Evolutionary conservation across 2,113 vertebrate species (phyloP), one percentile per base, ranked within the genome.

Genomic region (Anhinga rufa): DNA sequence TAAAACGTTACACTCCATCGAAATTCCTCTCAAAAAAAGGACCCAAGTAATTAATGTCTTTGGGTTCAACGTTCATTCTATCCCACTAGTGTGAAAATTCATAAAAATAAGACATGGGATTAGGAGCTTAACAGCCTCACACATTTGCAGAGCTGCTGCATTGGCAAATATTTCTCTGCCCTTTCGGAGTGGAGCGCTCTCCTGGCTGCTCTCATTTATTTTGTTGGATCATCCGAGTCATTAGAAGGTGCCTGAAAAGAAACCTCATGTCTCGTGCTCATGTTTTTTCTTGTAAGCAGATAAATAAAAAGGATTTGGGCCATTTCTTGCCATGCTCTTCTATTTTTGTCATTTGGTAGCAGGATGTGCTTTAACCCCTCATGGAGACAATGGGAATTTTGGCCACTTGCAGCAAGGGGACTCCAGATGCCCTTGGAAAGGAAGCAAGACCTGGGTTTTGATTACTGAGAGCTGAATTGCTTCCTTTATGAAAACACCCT

Each of bases 1-100:
- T 96, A 92, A 90, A 97, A 96, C 15, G 80, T 95, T 95, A 95
- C 92, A 97, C 93, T 94, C 92, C 86, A 82, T 95, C 55, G 92
- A 97, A 97, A 96, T 91, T 97, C 96, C 93, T 96, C 88, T 92
- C 87, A 70, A 91, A 95, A 95, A 97, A 97, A 64, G 82, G 88
- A 70, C 92, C 87, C 0, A 5, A 89, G 87, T 94, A 95, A 95
- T 97, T 96, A 96, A 97, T 95, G 90, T 97, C 87, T 95, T 97
- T 93, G 93, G 91, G 94, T 80, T 97, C 90, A 88, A 40, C 18
- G 29, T 92, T 95, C 92, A 75, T 95, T 96, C 93, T 92, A 93
- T 76, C 89, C 91, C 88, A 93, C 89, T 94, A 96, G 93, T 95
- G 92, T 95, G 94, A 95, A 97, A 97, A 95, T 95, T 94, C 40